These are phyloP conservation scores for Drosophila pallidifrons DNA, from an alignment of 1,140 invertebrate genomes.

Conservation along the genomic window DNA sequence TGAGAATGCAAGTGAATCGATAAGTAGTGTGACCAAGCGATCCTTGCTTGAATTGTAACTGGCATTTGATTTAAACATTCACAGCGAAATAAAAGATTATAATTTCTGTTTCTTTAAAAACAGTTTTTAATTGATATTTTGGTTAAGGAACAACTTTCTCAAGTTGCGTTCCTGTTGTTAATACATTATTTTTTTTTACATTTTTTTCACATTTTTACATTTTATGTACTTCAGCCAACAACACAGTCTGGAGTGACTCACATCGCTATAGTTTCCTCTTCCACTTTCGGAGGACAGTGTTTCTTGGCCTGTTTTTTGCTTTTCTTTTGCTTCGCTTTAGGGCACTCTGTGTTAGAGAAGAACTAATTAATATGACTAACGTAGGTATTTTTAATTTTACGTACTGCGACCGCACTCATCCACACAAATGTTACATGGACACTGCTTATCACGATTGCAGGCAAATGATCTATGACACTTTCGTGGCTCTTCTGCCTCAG, in stretches of 20 bases:
- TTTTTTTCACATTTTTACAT: no score
- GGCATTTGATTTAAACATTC: no score
- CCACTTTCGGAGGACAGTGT: no score
- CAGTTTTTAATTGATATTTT: not conserved
- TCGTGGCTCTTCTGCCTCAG: not conserved
- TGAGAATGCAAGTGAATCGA: no score
- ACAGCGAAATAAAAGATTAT: not conserved
- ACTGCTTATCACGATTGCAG: slow-evolving; percentile 64
- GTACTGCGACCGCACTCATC: slow-evolving; percentile 61
- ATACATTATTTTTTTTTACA: not conserved
- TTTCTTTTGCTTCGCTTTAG: slow-evolving; percentile 3
- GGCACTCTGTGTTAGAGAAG: slow-evolving; percentile 37
- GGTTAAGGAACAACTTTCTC: not conserved
- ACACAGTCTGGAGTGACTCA: no score
- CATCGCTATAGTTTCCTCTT: not conserved
- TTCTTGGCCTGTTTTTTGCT: not conserved
- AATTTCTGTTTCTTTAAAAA: not conserved
- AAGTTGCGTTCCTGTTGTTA: not conserved
- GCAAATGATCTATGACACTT: slow-evolving; percentile 64
- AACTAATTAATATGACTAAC: not conserved
- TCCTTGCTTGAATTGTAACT: no score
- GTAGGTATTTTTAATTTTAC: not conserved
- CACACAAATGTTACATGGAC: slow-evolving; percentile 64
- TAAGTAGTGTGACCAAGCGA: no score
- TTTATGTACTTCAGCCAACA: no score